A percentile compares a stretch with the other conserved stretches of the same genome.
These are phyloP conservation scores for Melanotus villosus DNA, from an alignment of 2,888 invertebrate genomes.

Conservation along the genomic window DNA sequence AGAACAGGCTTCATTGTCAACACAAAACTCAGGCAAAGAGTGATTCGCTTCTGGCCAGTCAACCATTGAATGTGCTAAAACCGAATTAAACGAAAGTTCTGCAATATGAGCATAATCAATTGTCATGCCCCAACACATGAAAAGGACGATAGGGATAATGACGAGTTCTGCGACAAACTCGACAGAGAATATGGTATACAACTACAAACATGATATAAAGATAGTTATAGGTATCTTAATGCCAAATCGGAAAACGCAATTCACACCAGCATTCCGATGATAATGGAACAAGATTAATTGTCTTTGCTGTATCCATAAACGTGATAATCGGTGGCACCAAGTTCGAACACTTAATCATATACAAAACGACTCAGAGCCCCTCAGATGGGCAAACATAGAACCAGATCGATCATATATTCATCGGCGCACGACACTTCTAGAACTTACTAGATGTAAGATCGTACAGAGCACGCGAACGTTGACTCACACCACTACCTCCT, in stretches of 20 bases:
- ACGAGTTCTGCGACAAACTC: neutral
- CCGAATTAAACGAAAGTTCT: neutral
- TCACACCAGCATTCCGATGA: neutral
- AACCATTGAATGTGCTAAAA: neutral
- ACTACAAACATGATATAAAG: neutral
- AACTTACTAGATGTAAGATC: neutral
- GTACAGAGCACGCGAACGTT: neutral
- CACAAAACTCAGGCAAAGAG: neutral
- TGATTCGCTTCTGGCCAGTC: neutral
- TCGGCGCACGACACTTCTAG: neutral
- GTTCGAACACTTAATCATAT: neutral
- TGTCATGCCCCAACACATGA: neutral
- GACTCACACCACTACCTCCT: neutral
- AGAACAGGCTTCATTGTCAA: neutral
- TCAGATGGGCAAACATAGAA: neutral
- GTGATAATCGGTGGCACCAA: neutral
- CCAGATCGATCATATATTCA: slow-evolving; percentile 4
- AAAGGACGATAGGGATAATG: too few relatives aligned
- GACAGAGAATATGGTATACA: too few relatives aligned
- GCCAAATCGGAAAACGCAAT: neutral
- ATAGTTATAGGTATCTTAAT: neutral
- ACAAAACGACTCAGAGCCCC: neutral
- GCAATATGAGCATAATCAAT: neutral
- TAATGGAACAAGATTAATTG: neutral
- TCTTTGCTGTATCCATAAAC: neutral